Evolutionary conservation across 2,888 invertebrate species (phyloP).

Genomic region (Salpingus planirostris): DNA sequence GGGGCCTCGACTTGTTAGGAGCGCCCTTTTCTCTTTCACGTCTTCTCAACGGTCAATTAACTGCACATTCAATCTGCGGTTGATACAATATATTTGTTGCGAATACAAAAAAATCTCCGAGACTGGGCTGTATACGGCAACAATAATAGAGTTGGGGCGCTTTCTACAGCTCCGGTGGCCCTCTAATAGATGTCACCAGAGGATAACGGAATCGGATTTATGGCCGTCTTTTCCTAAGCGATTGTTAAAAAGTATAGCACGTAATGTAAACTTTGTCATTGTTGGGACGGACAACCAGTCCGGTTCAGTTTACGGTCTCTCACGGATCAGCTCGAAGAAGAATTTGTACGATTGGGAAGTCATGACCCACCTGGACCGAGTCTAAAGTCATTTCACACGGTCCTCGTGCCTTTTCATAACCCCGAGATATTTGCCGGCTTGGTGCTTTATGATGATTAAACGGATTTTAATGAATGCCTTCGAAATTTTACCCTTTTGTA

Average conservation of each 20-base stretch:
- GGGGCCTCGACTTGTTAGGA: slow-evolving; percentile 23
- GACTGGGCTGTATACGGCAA: slow-evolving; percentile 4
- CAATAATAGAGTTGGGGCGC: slow-evolving; percentile 2
- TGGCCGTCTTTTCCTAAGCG: slow-evolving; percentile 19
- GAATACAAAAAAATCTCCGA: slow-evolving; percentile 16
- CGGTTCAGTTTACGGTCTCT: no score
- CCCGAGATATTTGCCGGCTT: slow-evolving; percentile 19
- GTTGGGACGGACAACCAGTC: slow-evolving; percentile 7
- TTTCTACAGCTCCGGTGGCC: slow-evolving; percentile 22
- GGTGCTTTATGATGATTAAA: slow-evolving; percentile 24
- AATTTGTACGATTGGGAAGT: slow-evolving; percentile 19
- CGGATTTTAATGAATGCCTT: slow-evolving; percentile 22
- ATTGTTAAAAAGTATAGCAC: slow-evolving; percentile 27
- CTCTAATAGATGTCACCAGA: slow-evolving; percentile 31
- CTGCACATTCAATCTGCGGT: slow-evolving; percentile 33
- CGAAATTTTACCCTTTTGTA: no score
- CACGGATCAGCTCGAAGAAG: no score
- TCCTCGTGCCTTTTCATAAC: slow-evolving; percentile 27
- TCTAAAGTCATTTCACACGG: slow-evolving; percentile 32
- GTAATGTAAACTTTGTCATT: slow-evolving; percentile 26
- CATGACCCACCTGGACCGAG: slow-evolving; percentile 31
- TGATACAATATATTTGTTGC: slow-evolving; percentile 31
- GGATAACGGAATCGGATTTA: slow-evolving; percentile 22
- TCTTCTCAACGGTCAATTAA: slow-evolving; percentile 36
- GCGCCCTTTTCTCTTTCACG: slow-evolving; percentile 15